Evolutionary conservation across 2,797 vertebrate genomes (phyloP).

Genomic region (Takifugu rubripes): DNA sequence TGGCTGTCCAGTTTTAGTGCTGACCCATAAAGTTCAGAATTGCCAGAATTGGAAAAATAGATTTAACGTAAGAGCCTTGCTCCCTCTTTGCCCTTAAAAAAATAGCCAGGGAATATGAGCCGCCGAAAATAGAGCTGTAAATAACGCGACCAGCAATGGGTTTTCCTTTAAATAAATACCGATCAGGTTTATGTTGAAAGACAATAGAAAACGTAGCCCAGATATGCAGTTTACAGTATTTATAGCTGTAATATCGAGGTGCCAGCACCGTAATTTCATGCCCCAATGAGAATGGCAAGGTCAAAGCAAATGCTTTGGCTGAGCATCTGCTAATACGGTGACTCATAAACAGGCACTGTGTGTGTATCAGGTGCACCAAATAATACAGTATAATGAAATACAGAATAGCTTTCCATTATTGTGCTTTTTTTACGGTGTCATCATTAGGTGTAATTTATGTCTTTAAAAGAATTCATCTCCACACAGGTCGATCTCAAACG

Average conservation of each 20-base stretch:
- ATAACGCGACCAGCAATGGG: slow-evolving; percentile 99
- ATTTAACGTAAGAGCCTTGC: slow-evolving; percentile 74
- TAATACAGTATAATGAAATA: slow-evolving; percentile 99
- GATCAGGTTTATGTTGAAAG: slow-evolving; percentile 99
- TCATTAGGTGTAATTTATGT: slow-evolving; percentile 99
- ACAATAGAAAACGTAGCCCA: slow-evolving; percentile 99
- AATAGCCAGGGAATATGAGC: slow-evolving; percentile 75
- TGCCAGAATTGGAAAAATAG: slow-evolving; percentile 77
- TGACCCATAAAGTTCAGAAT: slow-evolving; percentile 79
- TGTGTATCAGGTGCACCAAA: slow-evolving; percentile 99
- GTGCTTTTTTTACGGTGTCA: slow-evolving; percentile 99
- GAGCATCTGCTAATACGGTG: slow-evolving; percentile 99
- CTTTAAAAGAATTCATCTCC: slow-evolving; percentile 91
- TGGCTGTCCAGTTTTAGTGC: slow-evolving; percentile 72
- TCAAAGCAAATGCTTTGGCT: slow-evolving; percentile 99
- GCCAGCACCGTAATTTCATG: slow-evolving; percentile 99
- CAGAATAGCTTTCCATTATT: slow-evolving; percentile 99
- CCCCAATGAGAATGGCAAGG: slow-evolving; percentile 99
- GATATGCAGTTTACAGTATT: slow-evolving; percentile 99
- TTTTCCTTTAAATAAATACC: slow-evolving; percentile 99
- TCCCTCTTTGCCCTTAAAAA: slow-evolving; percentile 78
- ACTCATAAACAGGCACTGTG: slow-evolving; percentile 99
- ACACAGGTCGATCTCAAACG: slow-evolving; percentile 93
- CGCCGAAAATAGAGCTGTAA: slow-evolving; percentile 92
- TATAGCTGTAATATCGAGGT: slow-evolving; percentile 99